Evolutionary conservation across 2,888 invertebrate genomes (phyloP).

Genomic region (Ramazzottius varieornatus): DNA sequence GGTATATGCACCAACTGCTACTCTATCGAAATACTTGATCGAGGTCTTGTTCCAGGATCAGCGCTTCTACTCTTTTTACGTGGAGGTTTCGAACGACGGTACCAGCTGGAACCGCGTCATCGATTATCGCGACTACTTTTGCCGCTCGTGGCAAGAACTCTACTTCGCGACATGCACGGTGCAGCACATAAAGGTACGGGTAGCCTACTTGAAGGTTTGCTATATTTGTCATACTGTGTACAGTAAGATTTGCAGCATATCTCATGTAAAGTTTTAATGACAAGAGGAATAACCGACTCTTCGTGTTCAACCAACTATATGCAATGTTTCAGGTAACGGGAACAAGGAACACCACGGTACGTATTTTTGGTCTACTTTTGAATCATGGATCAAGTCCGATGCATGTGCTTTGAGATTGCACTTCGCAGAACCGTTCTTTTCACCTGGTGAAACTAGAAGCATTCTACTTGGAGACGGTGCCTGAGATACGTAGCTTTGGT

Average conservation of each 20-base stretch:
- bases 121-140: slow-evolving; percentile 68
- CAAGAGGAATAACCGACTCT: too few species aligned
- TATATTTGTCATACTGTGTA: too few species aligned
- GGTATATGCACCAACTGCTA: too few species aligned
- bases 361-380: neutral
- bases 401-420: neutral
- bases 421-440: slow-evolving; percentile 46
- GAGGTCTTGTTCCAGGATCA: slow-evolving; percentile 33
- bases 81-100: slow-evolving; percentile 83
- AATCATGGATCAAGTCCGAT: too few species aligned
- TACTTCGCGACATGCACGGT: slow-evolving; percentile 47
- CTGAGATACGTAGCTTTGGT: slow-evolving; percentile 31
- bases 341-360: neutral
- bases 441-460: slow-evolving; percentile 80
- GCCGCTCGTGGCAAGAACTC: slow-evolving; percentile 84
- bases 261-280: neutral
- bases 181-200: neutral
- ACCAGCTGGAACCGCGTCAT: slow-evolving; percentile 77
- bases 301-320: too few species aligned
- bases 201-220: neutral
- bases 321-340: neutral
- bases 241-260: neutral
- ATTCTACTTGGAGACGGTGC: slow-evolving; percentile 46
- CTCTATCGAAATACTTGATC: too few species aligned
- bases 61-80: slow-evolving; percentile 66